Evolutionary conservation across 2,113 vertebrate genomes (phyloP), one percentile per base, ranked within the genome.

Genomic region (Anseranas semipalmata): DNA sequence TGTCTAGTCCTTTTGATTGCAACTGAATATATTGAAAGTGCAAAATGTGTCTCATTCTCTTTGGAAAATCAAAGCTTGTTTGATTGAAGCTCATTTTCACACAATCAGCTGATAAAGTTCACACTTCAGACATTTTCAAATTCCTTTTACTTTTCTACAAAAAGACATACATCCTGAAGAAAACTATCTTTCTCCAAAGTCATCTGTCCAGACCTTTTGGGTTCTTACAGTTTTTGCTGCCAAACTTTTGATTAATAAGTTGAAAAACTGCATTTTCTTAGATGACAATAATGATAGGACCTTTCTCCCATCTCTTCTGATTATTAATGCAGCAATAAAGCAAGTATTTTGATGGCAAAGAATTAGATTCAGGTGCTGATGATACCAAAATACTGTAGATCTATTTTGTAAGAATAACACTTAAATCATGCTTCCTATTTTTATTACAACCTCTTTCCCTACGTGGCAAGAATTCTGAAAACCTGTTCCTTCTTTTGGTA

Each of bases 71-170:
- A 93, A 93, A 95, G 76, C 86, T 77, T 27, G 5, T 76, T 81
- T 96, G 94, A 82, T 93, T 96, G 96, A 93, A 83, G 79, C 45
- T 95, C 87, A 92, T 95, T 96, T 94, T 96, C 84, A 90, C 89
- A 95, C 27, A 43, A 73, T 94, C 89, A 89, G 74, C 56, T 70
- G 91, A 85, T 85, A 33, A 30, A 92, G 45, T 50, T 96, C 84
- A 89, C 94, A 95, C 81, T 77, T 89, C 0, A 87, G 73, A 56
- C 43, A 60, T 84, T 84, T 80, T 73, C 30, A 66, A 79, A 78
- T 60, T 74, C 56, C 16, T 95, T 60, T 85, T 35, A 41, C 27
- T 72, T 84, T 89, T 50, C 70, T 60, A 77, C 15, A 72, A 92
- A 60, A 81, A 76, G 37, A 55, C 43, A 77, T 50, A 84, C 66